Conservation (phyloP, 2,797 vertebrate species). For the Malacoctenus gilli region DNA sequence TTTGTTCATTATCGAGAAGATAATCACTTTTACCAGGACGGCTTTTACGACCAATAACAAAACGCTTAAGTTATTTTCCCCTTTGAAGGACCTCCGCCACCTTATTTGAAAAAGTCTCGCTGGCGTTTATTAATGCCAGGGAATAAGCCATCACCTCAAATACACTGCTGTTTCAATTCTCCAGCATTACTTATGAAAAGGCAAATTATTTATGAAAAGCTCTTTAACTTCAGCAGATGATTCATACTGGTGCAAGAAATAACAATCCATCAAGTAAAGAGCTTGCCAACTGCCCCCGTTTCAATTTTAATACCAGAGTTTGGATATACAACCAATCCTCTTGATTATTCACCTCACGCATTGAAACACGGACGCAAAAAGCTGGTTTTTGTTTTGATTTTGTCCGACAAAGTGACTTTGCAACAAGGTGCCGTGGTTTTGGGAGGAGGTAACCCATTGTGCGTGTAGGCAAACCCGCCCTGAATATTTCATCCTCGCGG, state of each 20-base stretch:
- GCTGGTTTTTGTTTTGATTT: constrained; percentile 49
- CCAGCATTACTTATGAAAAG: constrained; percentile 67
- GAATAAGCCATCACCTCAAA: constrained; percentile 45
- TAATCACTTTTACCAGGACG: constrained; percentile 7
- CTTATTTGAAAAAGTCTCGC: constrained; percentile 22
- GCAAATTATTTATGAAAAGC: constrained; percentile 77
- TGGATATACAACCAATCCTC: constrained; percentile 61
- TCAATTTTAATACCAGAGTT: constrained; percentile 68
- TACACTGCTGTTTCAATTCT: constrained; percentile 60
- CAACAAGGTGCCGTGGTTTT: constrained; percentile 16
- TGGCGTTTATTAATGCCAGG: constrained; percentile 50
- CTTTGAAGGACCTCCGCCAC: constrained; percentile 24
- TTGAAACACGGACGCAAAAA: constrained; percentile 52
- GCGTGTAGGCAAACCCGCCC: constrained; percentile 15
- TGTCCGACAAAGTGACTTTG: constrained; percentile 26
- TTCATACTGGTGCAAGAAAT: constrained; percentile 47
- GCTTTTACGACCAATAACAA: constrained; percentile 16
- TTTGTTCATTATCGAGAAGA: constrained; percentile 13
- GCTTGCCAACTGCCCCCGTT: constrained; percentile 66
- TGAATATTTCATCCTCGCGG: constrained; percentile 25
- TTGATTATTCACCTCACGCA: constrained; percentile 58
- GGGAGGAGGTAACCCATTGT: constrained; percentile 15
- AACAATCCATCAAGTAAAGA: constrained; percentile 75
- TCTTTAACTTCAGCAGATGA: constrained; percentile 68
- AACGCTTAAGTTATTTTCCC: constrained; percentile 26